Base-by-base conservation (phyloP, 2,888 invertebrate species). In the Listrodromus nycthemerus region DNA sequence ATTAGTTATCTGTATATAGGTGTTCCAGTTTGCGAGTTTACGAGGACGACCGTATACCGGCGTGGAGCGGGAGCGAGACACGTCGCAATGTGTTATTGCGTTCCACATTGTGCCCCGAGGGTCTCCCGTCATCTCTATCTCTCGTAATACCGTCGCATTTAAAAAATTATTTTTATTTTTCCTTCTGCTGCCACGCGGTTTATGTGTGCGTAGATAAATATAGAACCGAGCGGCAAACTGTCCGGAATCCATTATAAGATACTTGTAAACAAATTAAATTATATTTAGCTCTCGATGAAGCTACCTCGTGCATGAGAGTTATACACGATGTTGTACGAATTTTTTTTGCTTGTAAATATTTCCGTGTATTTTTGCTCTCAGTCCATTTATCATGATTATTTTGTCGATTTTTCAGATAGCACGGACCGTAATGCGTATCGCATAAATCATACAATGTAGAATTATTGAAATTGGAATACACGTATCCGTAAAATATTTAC, bases 1-100 rank as follows among this genome's bases (percentile, higher is more conserved):
- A 70, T 65, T 55, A 58, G 21, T 24, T 50, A 30, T 41, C 21
- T 41, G 45, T 50, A 33, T 75, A 71, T 55, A 65, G 37, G 52
- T 76, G 70, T 65, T 70, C 81, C 81, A 76, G 69, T 77, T 77
- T 69, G 19, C 45, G 30, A 58, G 76, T 65, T 81, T 70, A 63
- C 67, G 67, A 80, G 73, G 67, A 80, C 73, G 58, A 71, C 7
- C 65, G 55, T 65, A 30, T 37, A 66, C 30, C 27, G 50, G 41
- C 30, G 8, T 21, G 37, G 30, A 66, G 55, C n/a, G 55, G 67
- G 30, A 21, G 48, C 33, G 13, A 41, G 27, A 41, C 61, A 61
- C 55, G 16, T 69, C 70, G 30, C 70, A 67, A 74, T 27, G 33
- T 61, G 69, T 74, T 80, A 30, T 61, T 69, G 37, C 45, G 27